These are phyloP conservation scores for Xestia rhomboidea DNA, from an alignment of 2,888 invertebrate genomes.

Conservation along the genomic window DNA sequence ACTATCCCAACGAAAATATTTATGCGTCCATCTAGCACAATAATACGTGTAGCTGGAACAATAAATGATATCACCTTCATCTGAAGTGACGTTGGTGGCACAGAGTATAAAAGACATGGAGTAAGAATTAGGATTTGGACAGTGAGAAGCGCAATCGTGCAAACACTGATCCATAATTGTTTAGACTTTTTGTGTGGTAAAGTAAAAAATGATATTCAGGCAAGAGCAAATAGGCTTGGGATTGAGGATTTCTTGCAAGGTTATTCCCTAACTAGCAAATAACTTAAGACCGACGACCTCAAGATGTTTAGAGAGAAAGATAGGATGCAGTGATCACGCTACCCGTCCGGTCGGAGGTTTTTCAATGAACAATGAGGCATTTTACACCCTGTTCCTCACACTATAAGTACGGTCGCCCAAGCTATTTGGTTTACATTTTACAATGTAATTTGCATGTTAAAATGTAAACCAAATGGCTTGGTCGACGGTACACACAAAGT, in stretches of 20 bases:
- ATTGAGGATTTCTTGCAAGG: neutral
- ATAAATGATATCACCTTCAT: constrained; percentile 64
- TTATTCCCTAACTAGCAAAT: neutral
- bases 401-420: too few relatives aligned
- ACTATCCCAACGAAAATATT: constrained; percentile 56
- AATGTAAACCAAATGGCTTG: too few relatives aligned
- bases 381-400: neutral
- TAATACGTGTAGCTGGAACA: constrained; percentile 37
- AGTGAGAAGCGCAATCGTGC: neutral
- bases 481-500: too few relatives aligned
- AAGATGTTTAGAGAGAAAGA: neutral
- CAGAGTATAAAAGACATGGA: constrained; percentile 40
- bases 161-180: neutral
- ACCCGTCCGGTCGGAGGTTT: neutral
- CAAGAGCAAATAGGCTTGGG: neutral
- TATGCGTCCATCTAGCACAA: constrained; percentile 38
- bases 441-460: too few relatives aligned
- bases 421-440: too few relatives aligned
- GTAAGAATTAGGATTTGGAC: neutral
- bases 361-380: neutral
- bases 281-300: neutral
- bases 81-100: constrained; percentile 32
- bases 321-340: neutral
- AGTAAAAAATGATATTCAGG: neutral
- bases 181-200: neutral